phyloP scores from a whole-genome alignment of 1,140 invertebrate species.

The Sipha flava region DNA sequence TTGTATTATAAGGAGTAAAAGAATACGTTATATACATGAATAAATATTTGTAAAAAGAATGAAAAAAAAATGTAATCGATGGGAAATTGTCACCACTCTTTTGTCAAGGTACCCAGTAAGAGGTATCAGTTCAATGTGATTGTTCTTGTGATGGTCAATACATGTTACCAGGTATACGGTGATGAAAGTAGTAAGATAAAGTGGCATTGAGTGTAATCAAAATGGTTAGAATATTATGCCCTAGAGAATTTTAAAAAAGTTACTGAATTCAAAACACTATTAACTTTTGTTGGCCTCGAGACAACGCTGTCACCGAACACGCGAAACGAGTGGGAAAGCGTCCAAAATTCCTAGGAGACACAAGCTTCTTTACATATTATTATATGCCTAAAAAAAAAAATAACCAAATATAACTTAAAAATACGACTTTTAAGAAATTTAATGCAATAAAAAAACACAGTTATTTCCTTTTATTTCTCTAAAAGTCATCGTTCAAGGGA shows the following conservation, averaged over 20 bases:
- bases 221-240: slow-evolving; percentile 5
- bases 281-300: not conserved
- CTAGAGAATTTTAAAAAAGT: slow-evolving; percentile 1
- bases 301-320: not conserved
- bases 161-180: not conserved
- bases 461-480: not conserved
- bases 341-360: slow-evolving; percentile 1
- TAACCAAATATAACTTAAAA: not conserved
- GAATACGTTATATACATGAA: not conserved
- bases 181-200: not conserved
- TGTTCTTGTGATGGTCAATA: not conserved
- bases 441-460: slow-evolving; percentile 6
- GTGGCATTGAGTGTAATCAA: not conserved
- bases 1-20: too few relatives aligned
- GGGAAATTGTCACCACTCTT: not conserved
- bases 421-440: not conserved
- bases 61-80: too few relatives aligned
- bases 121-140: not conserved
- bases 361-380: slow-evolving; percentile 26
- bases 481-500: not conserved
- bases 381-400: not conserved
- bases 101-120: not conserved
- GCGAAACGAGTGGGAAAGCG: not conserved
- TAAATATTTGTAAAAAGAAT: not conserved
- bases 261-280: slow-evolving; percentile 17